Conservation (phyloP, 1,140 invertebrate species). For the Planococcus citri region DNA sequence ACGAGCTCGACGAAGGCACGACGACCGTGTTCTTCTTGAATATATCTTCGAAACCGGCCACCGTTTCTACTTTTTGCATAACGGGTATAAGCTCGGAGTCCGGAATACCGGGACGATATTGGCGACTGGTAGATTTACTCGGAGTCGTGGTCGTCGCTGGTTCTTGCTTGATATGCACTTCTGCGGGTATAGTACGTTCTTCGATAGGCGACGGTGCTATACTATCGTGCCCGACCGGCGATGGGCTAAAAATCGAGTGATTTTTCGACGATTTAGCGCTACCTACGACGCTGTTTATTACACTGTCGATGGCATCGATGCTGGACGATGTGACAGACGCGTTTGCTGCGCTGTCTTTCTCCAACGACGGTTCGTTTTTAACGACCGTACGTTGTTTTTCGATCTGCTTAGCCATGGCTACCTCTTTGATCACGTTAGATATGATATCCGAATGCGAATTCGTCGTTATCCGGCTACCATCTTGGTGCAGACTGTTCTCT, state of each 20-base stretch:
- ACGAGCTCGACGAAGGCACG: background rate
- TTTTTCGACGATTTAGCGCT: slow-evolving; percentile 21
- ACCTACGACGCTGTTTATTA: background rate
- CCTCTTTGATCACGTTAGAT: slow-evolving; percentile 25
- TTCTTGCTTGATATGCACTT: slow-evolving; percentile 28
- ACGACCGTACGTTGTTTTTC: slow-evolving; percentile 18
- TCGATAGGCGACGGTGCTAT: slow-evolving; percentile 10
- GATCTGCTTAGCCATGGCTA: slow-evolving; percentile 24
- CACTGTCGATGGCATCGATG: background rate
- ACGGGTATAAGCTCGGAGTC: background rate
- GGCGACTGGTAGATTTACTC: slow-evolving; percentile 23
- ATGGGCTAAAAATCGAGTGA: slow-evolving; percentile 40
- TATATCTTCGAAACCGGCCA: background rate
- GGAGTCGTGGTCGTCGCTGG: slow-evolving; percentile 23
- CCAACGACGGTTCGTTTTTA: background rate
- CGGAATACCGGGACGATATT: background rate
- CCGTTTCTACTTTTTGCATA: background rate
- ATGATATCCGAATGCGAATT: slow-evolving; percentile 25
- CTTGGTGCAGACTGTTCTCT: background rate
- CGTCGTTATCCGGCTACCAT: background rate
- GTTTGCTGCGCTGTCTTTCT: background rate
- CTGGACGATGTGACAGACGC: background rate
- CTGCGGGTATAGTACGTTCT: slow-evolving; percentile 29
- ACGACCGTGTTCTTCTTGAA: background rate
- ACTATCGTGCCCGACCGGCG: slow-evolving; percentile 28